These are phyloP conservation scores for Mesocricetus auratus DNA, from an alignment of 2,113 vertebrate genomes.

Conservation along the genomic window DNA sequence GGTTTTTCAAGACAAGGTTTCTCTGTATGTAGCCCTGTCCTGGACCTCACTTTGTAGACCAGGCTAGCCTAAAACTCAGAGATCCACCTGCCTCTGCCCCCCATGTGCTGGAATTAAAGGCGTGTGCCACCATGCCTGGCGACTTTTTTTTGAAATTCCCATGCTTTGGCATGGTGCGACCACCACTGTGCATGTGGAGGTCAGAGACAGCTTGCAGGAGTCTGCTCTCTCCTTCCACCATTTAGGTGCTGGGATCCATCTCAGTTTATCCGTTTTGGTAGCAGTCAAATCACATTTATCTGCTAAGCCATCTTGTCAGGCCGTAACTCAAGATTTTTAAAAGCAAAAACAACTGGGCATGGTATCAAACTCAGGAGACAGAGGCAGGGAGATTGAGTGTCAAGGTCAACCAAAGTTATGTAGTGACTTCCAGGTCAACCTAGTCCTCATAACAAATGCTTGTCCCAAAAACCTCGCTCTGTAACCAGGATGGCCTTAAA, in stretches of 20 bases:
- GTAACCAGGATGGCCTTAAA: no score
- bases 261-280: neutral
- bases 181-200: no score
- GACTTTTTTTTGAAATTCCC: neutral
- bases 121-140: neutral
- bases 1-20: neutral
- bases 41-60: neutral
- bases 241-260: neutral
- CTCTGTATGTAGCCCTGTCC: neutral
- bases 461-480: neutral
- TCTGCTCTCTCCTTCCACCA: neutral
- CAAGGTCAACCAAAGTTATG: neutral
- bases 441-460: neutral
- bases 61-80: neutral
- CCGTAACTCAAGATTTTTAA: neutral
- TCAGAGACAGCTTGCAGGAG: neutral
- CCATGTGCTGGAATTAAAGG: neutral
- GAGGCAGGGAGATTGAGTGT: neutral
- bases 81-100: neutral
- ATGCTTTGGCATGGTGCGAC: neutral
- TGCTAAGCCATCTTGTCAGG: neutral
- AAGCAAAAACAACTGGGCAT: neutral
- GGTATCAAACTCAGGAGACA: neutral
- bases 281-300: neutral
- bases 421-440: neutral